phyloP scores from a whole-genome alignment of 2,113 vertebrate genomes.

The Balaenoptera acutorostrata region DNA sequence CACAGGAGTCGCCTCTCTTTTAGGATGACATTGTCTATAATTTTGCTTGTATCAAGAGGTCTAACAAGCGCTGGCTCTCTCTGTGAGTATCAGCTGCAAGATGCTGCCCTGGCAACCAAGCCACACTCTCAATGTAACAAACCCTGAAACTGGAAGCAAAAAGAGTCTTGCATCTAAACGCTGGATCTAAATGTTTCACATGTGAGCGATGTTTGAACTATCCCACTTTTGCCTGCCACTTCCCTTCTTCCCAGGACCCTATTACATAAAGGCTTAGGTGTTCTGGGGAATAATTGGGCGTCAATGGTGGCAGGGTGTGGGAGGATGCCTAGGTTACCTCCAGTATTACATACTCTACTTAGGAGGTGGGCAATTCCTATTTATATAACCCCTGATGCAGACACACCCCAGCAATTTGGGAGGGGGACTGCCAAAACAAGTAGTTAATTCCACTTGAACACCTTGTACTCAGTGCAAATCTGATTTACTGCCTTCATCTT shows the following conservation, averaged over 20 bases:
- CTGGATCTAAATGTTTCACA: neutral
- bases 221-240: conserved; percentile 42
- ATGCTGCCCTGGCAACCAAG: neutral
- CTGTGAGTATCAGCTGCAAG: neutral
- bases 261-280: conserved; percentile 71
- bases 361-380: conserved; percentile 68
- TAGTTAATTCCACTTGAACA: conserved; percentile 61
- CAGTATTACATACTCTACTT: conserved; percentile 62
- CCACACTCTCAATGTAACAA: neutral
- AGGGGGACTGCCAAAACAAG: conserved; percentile 61
- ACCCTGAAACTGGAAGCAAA: neutral
- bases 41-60: neutral
- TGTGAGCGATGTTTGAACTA: conserved; percentile 16
- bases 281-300: conserved; percentile 58
- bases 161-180: neutral
- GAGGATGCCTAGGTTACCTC: conserved; percentile 75
- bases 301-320: conserved; percentile 71
- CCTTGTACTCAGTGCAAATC: conserved; percentile 55
- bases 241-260: conserved; percentile 42
- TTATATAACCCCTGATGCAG: conserved; percentile 64
- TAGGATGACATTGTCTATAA: neutral
- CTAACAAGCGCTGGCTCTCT: neutral
- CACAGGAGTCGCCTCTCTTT: neutral
- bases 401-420: conserved; percentile 62
- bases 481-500: conserved; percentile 53